Conservation (phyloP, 2,113 vertebrate genomes). For the Anser cygnoides region DNA sequence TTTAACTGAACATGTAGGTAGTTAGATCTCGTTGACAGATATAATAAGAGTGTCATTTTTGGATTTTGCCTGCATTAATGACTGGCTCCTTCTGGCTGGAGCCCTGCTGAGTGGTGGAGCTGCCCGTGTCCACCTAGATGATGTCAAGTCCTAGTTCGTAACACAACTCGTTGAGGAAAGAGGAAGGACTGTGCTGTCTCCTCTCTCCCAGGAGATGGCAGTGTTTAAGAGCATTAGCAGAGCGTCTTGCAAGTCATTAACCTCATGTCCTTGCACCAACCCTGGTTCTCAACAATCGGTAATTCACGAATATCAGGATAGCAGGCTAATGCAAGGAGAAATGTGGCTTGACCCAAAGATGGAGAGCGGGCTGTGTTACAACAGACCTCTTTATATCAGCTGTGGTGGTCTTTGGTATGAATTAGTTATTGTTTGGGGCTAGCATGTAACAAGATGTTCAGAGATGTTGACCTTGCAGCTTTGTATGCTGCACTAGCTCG, state of each 20-base stretch:
- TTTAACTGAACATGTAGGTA: not conserved
- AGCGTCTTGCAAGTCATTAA: not conserved
- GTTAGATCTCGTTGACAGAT: not conserved
- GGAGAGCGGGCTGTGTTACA: not conserved
- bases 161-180: not conserved
- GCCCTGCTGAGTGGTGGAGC: not conserved
- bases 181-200: constrained; percentile 9
- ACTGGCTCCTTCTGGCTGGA: not conserved
- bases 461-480: not conserved
- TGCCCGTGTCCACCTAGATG: not conserved
- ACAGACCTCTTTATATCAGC: not conserved
- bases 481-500: not conserved
- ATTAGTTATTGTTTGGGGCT: not conserved
- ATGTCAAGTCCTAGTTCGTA: not conserved
- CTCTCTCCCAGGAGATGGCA: constrained; percentile 62
- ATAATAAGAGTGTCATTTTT: rapidly evolving
- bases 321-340: not conserved
- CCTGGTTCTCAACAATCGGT: not conserved
- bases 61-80: not conserved
- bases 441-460: not conserved
- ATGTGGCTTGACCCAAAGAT: not conserved
- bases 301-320: not conserved
- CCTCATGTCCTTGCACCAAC: not conserved
- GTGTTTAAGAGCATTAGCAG: constrained; percentile 63
- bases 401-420: not conserved